These are phyloP conservation scores for Mico argentatus DNA, from an alignment of 2,797 vertebrate genomes.

Conservation along the genomic window DNA sequence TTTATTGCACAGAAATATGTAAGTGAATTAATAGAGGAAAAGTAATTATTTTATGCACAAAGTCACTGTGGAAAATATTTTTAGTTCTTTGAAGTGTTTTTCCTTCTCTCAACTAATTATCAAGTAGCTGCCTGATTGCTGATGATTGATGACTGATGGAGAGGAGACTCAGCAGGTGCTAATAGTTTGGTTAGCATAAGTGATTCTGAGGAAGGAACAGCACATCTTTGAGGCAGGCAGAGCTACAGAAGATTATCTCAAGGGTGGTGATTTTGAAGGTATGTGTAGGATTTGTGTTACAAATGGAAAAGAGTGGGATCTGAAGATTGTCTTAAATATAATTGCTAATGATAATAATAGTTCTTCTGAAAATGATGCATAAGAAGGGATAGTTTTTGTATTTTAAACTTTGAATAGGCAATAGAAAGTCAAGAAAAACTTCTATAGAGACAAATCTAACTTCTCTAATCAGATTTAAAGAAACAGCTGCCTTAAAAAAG, in stretches of 20 bases:
- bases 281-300: constrained; percentile 41
- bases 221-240: constrained; percentile 9
- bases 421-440: constrained; percentile 58
- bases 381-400: constrained; percentile 39
- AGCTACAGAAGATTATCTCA: constrained; percentile 42
- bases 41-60: constrained; percentile 74
- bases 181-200: constrained; percentile 66
- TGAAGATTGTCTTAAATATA: constrained; percentile 8
- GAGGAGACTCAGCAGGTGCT: constrained; percentile 78
- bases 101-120: constrained; percentile 81
- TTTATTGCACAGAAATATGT: neutral
- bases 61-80: constrained; percentile 76
- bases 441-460: constrained; percentile 20
- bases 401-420: constrained; percentile 69
- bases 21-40: constrained; percentile 56
- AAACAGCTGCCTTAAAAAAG: neutral
- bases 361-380: constrained; percentile 43
- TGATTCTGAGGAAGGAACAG: constrained; percentile 46
- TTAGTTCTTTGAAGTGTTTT: constrained; percentile 83
- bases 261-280: neutral
- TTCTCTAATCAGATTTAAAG: neutral
- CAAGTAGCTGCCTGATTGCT: constrained; percentile 84
- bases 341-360: constrained; percentile 58
- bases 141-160: constrained; percentile 78
- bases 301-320: constrained; percentile 57